phyloP scores from a whole-genome alignment of 2,888 invertebrate genomes.

The Polydrusus cervinus region DNA sequence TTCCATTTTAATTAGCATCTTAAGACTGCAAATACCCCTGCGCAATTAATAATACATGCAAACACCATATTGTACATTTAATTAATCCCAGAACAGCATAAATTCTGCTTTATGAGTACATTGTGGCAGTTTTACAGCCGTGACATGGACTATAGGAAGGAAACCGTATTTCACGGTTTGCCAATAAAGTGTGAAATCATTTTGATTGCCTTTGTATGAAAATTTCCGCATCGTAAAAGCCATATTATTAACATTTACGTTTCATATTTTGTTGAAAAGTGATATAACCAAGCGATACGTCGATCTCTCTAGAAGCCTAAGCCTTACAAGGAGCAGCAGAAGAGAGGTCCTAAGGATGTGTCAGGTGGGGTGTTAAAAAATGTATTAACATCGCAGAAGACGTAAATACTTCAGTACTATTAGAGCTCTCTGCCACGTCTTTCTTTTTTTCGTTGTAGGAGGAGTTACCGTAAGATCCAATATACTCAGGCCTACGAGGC shows the following conservation, averaged over 20 bases:
- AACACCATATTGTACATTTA: slow-evolving; percentile 49
- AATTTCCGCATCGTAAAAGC: not conserved
- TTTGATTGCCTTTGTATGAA: slow-evolving; percentile 26
- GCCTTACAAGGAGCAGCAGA: no score
- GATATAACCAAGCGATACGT: no score
- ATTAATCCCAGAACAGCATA: slow-evolving; percentile 45
- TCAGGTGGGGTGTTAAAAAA: no score
- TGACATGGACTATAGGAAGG: slow-evolving; percentile 41
- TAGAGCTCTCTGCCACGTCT: no score
- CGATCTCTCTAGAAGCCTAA: no score
- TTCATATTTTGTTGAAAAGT: no score
- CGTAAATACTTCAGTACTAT: no score
- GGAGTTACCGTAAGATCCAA: no score
- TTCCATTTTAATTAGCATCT: slow-evolving; percentile 46
- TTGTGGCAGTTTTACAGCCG: slow-evolving; percentile 47
- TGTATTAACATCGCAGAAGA: no score
- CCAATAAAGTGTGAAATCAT: slow-evolving; percentile 44
- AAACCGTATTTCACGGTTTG: slow-evolving; percentile 41
- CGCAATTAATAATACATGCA: slow-evolving; percentile 48
- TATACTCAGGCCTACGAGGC: no score
- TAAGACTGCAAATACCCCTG: slow-evolving; percentile 43
- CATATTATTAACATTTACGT: not conserved
- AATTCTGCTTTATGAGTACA: slow-evolving; percentile 47
- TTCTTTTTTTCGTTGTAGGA: no score
- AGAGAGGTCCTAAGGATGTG: no score